Conservation (phyloP, 2,113 vertebrate genomes). For the Calonectris borealis region DNA sequence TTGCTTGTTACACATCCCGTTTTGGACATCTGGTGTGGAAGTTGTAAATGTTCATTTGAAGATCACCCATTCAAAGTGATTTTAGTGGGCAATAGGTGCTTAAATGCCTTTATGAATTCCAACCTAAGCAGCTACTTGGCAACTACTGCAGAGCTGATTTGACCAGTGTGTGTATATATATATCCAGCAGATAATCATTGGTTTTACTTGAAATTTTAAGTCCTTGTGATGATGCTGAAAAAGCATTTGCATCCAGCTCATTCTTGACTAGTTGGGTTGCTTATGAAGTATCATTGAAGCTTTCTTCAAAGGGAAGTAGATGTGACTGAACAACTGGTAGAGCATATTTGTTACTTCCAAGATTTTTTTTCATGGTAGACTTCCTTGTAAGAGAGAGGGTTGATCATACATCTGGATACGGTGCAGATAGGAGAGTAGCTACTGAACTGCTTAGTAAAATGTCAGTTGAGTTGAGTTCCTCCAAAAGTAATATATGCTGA, state of each 20-base stretch:
- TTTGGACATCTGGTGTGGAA: neutral
- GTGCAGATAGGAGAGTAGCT: neutral
- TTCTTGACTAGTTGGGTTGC: neutral
- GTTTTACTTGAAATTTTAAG: neutral
- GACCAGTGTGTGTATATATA: neutral
- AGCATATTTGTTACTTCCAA: neutral
- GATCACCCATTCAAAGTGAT: neutral
- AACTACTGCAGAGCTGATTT: neutral
- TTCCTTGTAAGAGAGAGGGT: neutral
- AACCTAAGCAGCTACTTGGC: neutral
- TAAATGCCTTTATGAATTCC: neutral
- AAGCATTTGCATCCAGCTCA: neutral
- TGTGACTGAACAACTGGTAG: neutral
- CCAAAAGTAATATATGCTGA: neutral
- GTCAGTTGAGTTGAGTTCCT: neutral
- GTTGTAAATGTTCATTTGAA: neutral
- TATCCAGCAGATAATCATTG: neutral
- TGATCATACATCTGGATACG: rapidly evolving
- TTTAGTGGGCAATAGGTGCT: neutral
- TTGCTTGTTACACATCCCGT: neutral
- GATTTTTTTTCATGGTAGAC: neutral
- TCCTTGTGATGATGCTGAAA: neutral
- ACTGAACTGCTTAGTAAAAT: no score
- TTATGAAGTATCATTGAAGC: neutral
- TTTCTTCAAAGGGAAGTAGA: neutral